A percentile compares a stretch with the other conserved stretches of the same genome.
Conservation (phyloP, 2,113 vertebrate species). For the Rynchops niger region DNA sequence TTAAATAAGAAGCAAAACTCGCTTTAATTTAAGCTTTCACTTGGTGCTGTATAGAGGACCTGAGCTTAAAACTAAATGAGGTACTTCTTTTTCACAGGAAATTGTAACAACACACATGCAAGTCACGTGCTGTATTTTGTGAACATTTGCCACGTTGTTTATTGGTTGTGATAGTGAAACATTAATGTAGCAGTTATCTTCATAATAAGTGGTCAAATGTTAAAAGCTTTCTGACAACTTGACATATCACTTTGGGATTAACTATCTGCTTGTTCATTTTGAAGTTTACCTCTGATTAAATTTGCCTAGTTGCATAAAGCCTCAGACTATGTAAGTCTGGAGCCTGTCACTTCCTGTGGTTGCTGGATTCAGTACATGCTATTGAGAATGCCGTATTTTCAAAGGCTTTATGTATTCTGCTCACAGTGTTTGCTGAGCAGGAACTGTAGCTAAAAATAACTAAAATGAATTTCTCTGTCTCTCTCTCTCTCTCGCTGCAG, state of each 20-base stretch:
- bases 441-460: constrained; percentile 59
- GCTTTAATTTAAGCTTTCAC: not conserved
- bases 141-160: not conserved
- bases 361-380: constrained; percentile 74
- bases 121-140: not conserved
- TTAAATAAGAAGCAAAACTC: not conserved
- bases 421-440: constrained; percentile 30
- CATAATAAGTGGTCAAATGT: not conserved
- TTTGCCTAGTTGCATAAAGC: not conserved
- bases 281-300: not conserved
- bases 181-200: not conserved
- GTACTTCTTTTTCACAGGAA: not conserved
- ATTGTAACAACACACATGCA: not conserved
- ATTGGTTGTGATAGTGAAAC: not conserved
- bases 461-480: constrained; percentile 52
- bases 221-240: constrained; percentile 13
- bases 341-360: constrained; percentile 74
- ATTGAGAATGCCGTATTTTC: not conserved
- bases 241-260: not conserved
- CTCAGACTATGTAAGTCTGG: constrained; percentile 51
- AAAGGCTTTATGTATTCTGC: constrained; percentile 13
- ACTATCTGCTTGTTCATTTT: not conserved
- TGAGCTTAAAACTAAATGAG: not conserved
- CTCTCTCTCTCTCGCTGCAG: constrained; percentile 69
- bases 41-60: not conserved